phyloP scores from a whole-genome alignment of 2,888 invertebrate species.

The Synanthedon myopaeformis region DNA sequence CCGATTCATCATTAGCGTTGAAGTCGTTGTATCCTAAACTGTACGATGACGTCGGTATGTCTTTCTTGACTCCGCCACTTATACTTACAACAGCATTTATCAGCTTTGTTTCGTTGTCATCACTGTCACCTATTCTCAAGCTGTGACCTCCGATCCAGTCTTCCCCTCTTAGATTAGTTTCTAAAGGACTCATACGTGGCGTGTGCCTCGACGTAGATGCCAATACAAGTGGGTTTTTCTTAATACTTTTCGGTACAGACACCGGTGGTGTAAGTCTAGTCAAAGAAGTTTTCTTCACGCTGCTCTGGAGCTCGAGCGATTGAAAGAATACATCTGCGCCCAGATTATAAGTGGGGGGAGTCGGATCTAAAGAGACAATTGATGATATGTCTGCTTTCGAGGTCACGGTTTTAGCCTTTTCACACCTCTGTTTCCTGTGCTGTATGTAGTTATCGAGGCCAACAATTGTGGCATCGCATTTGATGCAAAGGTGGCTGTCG shows the following conservation, averaged over 20 bases:
- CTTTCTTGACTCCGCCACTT: slow-evolving; percentile 66
- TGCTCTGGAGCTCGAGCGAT: slow-evolving; percentile 83
- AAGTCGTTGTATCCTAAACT: slow-evolving; percentile 50
- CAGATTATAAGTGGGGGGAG: slow-evolving; percentile 62
- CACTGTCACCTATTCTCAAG: slow-evolving; percentile 63
- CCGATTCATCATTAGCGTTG: slow-evolving; percentile 61
- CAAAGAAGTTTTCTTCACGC: slow-evolving; percentile 70
- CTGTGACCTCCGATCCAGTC: slow-evolving; percentile 74
- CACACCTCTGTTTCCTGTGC: slow-evolving; percentile 82
- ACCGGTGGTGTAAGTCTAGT: slow-evolving; percentile 61
- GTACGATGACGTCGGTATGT: slow-evolving; percentile 44
- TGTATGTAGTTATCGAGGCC: slow-evolving; percentile 89
- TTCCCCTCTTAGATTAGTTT: slow-evolving; percentile 61
- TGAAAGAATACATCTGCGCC: slow-evolving; percentile 90
- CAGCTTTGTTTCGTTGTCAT: slow-evolving; percentile 71
- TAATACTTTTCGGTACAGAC: slow-evolving; percentile 40
- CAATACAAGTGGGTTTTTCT: slow-evolving; percentile 32
- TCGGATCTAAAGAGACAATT: slow-evolving; percentile 50
- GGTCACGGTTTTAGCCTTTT: slow-evolving; percentile 33
- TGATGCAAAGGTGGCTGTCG: slow-evolving; percentile 89
- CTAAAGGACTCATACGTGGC: slow-evolving; percentile 50
- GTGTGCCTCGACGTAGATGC: slow-evolving; percentile 44
- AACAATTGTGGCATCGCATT: slow-evolving; percentile 83
- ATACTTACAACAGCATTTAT: slow-evolving; percentile 76
- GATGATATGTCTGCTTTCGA: slow-evolving; percentile 35